Evolutionary conservation across 2,113 vertebrate species (phyloP).

Genomic region (Talpa occidentalis): DNA sequence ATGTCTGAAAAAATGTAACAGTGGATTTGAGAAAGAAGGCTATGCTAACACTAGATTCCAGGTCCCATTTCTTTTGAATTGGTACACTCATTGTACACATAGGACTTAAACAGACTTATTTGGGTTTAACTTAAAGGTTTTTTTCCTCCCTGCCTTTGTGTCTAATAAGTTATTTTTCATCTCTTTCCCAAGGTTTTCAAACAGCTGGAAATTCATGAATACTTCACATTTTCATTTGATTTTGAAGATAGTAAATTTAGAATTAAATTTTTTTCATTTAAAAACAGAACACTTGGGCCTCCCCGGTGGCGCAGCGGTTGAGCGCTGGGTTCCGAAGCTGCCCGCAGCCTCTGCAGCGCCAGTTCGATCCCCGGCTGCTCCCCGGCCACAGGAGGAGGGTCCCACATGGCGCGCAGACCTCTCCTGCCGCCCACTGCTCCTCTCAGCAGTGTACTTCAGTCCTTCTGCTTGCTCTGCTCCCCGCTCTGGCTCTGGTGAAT

Average conservation of each 20-base stretch:
- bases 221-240: slow-evolving; percentile 74
- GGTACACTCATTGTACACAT: neutral
- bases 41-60: neutral
- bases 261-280: slow-evolving; percentile 63
- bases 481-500: too few relatives aligned
- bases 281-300: slow-evolving; percentile 66
- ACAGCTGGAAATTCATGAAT: slow-evolving; percentile 64
- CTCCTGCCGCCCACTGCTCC: too few relatives aligned
- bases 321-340: too few relatives aligned
- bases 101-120: slow-evolving; percentile 53
- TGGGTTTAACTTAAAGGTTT: neutral
- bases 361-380: too few relatives aligned
- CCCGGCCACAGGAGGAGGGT: too few relatives aligned
- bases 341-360: too few relatives aligned
- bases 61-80: slow-evolving; percentile 50
- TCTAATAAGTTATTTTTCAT: slow-evolving; percentile 68
- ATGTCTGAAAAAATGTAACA: neutral
- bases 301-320: too few relatives aligned
- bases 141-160: slow-evolving; percentile 41
- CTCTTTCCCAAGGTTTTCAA: slow-evolving; percentile 65
- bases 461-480: too few relatives aligned
- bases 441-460: too few relatives aligned
- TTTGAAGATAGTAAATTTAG: slow-evolving; percentile 72
- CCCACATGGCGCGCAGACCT: too few relatives aligned
- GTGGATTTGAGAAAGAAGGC: neutral